Base-by-base conservation (phyloP, 1,140 invertebrate genomes). In the Magallana angulata region DNA sequence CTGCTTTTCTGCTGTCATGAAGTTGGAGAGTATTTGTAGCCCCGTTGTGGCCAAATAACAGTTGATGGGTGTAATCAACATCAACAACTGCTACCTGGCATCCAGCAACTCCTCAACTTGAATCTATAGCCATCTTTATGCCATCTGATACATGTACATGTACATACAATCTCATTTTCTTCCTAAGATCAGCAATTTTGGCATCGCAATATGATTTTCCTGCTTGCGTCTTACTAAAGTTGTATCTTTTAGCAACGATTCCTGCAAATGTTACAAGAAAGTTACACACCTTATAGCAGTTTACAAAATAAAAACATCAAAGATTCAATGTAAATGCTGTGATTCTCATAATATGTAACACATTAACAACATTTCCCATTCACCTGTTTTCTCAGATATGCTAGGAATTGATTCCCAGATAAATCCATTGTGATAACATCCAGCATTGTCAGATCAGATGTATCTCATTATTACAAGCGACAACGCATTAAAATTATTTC, bases 151-250 rank as follows among this genome's bases (percentile, higher is more conserved):
- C n/a, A n/a, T n/a, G n/a, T 8, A 81, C 85, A 86, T 80, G 76
- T 24, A 24, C 18, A 24, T 24, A 24, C 18, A 80, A 12, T 24
- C 68, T 76, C 71, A 86, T 36, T 80, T 86, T 24, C 16, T 56
- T 14, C 14, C 85, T 14, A 48, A 80, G 24, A 58, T 86, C 48
- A 9, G 85, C 56, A 48, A 76, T 86, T 36, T 80, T 86, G 16
- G 83, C 57, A 84, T 84, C 83, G 36, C 83, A 84, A 30, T 59
- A 84, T 12, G 57, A 59, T 84, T 84, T 76, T 71, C 64, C 84
- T 16, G 30, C 9, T 48, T 85, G 84, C 9, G 62, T 7, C 11
- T 85, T 48, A 56, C 84, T 85, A 57, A 48, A 85, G 56, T 85
- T 57, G 36, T 85, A 85, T 14, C 60, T 62, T 62, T 24, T 24